Base-by-base conservation (phyloP, 1,140 invertebrate species). In the Pollicipes pollicipes region DNA sequence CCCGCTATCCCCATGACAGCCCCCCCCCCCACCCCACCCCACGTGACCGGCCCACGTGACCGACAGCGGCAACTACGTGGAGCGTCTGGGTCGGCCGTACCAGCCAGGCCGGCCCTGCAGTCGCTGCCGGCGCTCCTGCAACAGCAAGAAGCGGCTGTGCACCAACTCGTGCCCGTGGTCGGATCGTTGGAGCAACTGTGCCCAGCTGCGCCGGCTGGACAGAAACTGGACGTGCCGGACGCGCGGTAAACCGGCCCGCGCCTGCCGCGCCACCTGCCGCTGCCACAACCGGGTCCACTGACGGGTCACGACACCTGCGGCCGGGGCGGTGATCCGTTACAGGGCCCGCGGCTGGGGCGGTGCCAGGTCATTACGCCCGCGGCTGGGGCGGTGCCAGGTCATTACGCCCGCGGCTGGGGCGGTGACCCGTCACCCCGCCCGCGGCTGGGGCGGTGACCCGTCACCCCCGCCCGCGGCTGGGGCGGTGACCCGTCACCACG, bases 171-270 rank as follows among this genome's bases (percentile, higher is more conserved):
- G 89, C 77, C 82, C 83, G 17, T 83, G 83, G 70, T 85, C 83
- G 32, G 88, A 90, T 77, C 78, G 84, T 26, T 90, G 85, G 85
- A 83, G 84, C 45, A 91, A 91, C 78, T 91, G 89, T 76, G 80
- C 80, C 63, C 82, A 88, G 69, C 80, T 90, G 21, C 78, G 83
- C 68, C 76, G 77, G 64, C 82, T 82, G 26, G 85, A 83, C 77
- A 81, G 83, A 0, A 75, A 77, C 17, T 88, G 87, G 87, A 79
- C 88, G 3, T 89, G 87, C 76, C 77, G 83, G 63, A 83, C 81
- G 45, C 71, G 73, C 0, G 28, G 70, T 1, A 64, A 74, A 30
- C 27, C 73, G n/a, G 68, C 70, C 17, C 37, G 71, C n/a, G 30
- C 70, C 30, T 77, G 76, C 30, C 69, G 73, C n/a, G 75, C 76